Percentiles rank a stretch among this genome's conserved stretches.
Conservation (phyloP, 2,113 vertebrate species). For the Aptenodytes patagonicus region DNA sequence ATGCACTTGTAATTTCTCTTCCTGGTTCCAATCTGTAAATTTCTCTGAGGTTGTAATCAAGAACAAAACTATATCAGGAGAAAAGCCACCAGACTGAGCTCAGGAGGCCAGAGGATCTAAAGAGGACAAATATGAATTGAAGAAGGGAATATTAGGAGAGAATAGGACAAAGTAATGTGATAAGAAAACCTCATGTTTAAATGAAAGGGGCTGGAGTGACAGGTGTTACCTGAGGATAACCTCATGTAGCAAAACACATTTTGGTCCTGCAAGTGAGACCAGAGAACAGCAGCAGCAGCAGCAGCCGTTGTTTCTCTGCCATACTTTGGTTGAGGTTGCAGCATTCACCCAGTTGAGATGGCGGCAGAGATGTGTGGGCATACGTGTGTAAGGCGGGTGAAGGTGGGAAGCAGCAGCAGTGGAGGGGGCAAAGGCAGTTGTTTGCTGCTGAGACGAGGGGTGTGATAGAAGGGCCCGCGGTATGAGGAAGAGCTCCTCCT, state of each 20-base stretch:
- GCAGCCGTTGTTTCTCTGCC: neutral
- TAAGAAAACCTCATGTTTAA: neutral
- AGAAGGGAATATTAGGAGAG: neutral
- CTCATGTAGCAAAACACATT: neutral
- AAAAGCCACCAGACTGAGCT: neutral
- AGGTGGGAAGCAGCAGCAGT: too few species aligned
- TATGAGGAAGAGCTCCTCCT: neutral
- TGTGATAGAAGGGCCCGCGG: neutral
- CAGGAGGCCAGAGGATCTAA: neutral
- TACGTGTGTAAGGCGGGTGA: neutral
- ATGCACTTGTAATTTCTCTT: neutral
- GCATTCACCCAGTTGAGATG: neutral
- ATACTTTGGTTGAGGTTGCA: neutral
- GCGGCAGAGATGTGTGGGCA: rapidly evolving
- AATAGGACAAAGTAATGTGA: neutral
- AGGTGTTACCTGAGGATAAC: neutral
- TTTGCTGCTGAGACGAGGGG: neutral
- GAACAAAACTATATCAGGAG: neutral
- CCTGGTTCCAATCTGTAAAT: neutral
- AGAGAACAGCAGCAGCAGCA: neutral
- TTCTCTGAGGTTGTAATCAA: neutral
- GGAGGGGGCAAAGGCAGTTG: neutral
- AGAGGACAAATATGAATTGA: neutral
- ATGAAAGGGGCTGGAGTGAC: neutral
- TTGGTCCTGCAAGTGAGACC: neutral